Conservation (phyloP, 2,888 invertebrate species). For the Synanthedon vespiformis region DNA sequence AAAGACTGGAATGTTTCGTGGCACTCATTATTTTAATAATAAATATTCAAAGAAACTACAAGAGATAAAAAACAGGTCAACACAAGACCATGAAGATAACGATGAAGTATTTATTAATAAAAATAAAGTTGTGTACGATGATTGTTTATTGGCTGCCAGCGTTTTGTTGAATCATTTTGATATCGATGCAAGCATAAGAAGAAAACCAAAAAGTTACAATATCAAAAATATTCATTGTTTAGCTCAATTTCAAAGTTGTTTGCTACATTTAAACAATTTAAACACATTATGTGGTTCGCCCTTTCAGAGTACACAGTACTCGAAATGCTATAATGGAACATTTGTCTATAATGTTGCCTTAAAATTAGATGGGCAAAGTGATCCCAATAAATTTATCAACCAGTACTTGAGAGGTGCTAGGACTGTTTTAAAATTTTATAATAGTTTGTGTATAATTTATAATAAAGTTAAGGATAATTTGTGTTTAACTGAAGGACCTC, state of each 20-base stretch:
- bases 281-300: slow-evolving; percentile 75
- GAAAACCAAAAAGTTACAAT: slow-evolving; percentile 69
- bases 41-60: slow-evolving; percentile 48
- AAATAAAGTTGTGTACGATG: slow-evolving; percentile 63
- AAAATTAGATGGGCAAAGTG: slow-evolving; percentile 69
- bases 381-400: slow-evolving; percentile 66
- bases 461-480: slow-evolving; percentile 32
- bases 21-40: slow-evolving; percentile 52
- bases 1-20: slow-evolving; percentile 68
- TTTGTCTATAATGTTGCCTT: slow-evolving; percentile 79
- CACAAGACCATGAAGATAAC: slow-evolving; percentile 11
- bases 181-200: slow-evolving; percentile 63
- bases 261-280: slow-evolving; percentile 70
- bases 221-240: slow-evolving; percentile 71
- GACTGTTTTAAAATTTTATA: slow-evolving; percentile 43
- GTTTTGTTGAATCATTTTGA: slow-evolving; percentile 71
- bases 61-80: slow-evolving; percentile 26
- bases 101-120: slow-evolving; percentile 49
- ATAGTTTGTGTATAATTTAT: slow-evolving; percentile 34
- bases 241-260: slow-evolving; percentile 75
- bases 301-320: slow-evolving; percentile 66
- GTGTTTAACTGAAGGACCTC: slow-evolving; percentile 22
- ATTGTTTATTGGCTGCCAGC: slow-evolving; percentile 71
- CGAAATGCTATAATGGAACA: slow-evolving; percentile 79
- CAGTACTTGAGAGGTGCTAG: slow-evolving; percentile 52